Conservation (phyloP, 92 coral and sea anemone species). For the Palythoa heliodiscus region DNA sequence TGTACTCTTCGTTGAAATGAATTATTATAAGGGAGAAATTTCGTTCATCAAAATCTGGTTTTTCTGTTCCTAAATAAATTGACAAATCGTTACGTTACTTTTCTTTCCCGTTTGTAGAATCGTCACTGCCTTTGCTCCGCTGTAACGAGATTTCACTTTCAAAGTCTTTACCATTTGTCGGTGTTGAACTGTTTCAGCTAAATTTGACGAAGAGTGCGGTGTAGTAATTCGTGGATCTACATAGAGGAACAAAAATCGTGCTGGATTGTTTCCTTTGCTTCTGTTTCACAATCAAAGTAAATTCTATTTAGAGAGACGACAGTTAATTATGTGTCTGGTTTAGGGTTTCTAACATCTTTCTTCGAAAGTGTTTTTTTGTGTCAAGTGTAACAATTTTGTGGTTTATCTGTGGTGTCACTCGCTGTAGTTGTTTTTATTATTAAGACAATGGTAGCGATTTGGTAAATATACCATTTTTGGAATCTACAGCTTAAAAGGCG, state of each 20-base stretch:
- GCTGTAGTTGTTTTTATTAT: no score
- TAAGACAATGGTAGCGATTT: no score
- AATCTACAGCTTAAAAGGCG: background rate
- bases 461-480: background rate
- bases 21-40: background rate
- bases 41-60: background rate
- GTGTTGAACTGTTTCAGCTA: background rate
- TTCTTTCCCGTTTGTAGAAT: slow-evolving; percentile 25
- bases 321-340: no score
- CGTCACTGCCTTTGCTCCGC: slow-evolving; percentile 29
- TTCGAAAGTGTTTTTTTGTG: no score
- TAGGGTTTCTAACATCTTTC: no score
- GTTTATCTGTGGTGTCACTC: no score
- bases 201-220: slow-evolving; percentile 13
- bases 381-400: no score
- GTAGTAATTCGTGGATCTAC: slow-evolving; percentile 64
- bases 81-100: background rate
- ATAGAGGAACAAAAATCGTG: slow-evolving; percentile 56
- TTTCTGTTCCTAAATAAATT: background rate
- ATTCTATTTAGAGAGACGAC: no score
- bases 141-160: slow-evolving; percentile 32
- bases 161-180: slow-evolving; percentile 21
- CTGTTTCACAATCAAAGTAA: slow-evolving; percentile 16
- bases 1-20: background rate
- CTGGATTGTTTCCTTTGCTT: slow-evolving; percentile 65